Conservation (phyloP, 2,113 vertebrate species). For the Tapirus terrestris region DNA sequence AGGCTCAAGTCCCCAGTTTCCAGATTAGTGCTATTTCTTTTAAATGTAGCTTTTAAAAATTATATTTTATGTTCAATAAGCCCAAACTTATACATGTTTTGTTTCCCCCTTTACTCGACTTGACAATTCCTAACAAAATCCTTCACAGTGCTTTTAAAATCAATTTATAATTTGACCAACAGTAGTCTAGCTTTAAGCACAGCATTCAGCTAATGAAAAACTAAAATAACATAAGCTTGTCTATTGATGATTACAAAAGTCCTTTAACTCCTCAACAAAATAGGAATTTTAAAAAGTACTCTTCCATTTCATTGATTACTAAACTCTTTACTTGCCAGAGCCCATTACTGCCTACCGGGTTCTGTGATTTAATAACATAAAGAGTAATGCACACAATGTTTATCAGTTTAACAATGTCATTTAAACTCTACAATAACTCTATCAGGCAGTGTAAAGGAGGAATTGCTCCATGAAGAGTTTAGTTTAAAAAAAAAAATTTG, state of each 20-base stretch:
- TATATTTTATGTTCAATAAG: neutral
- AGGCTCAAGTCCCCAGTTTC: neutral
- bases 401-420: slow-evolving; percentile 46
- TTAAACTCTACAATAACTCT: neutral
- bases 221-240: neutral
- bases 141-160: neutral
- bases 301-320: neutral
- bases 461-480: neutral
- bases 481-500: neutral
- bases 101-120: neutral
- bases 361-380: neutral
- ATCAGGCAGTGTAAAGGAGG: neutral
- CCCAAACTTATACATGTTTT: neutral
- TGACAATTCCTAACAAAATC: neutral
- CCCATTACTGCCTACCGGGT: neutral
- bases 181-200: neutral
- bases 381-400: neutral
- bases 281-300: neutral
- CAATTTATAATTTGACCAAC: neutral
- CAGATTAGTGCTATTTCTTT: slow-evolving; percentile 27
- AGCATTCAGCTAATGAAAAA: slow-evolving; percentile 2
- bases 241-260: neutral
- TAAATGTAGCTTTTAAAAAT: neutral
- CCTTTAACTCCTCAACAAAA: neutral
- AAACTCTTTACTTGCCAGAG: neutral